Conservation (phyloP, 2,888 invertebrate species). For the Monoplex corrugatus region DNA sequence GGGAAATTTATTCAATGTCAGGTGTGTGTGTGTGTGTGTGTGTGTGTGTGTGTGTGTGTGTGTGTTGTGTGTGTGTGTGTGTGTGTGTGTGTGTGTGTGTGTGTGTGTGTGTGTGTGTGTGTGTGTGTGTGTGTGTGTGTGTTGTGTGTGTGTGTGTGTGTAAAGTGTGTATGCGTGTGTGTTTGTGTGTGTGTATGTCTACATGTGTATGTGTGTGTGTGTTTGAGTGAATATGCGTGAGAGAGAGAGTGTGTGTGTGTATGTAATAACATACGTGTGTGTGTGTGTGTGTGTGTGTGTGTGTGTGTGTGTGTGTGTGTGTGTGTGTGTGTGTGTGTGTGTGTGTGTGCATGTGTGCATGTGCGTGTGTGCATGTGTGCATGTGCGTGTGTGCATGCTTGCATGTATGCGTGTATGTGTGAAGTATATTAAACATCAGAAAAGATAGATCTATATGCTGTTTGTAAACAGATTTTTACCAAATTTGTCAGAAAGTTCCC, state of each 20-base stretch:
- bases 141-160: too few relatives aligned
- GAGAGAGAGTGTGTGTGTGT: background rate
- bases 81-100: slow-evolving; percentile 36
- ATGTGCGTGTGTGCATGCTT: background rate
- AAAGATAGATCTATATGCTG: background rate
- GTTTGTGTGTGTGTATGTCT: slow-evolving; percentile 32
- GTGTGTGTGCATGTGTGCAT: background rate
- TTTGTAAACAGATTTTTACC: background rate
- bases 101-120: background rate
- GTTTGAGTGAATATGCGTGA: background rate
- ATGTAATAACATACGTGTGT: too few relatives aligned
- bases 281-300: background rate
- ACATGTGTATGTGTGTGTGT: background rate
- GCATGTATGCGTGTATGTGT: background rate
- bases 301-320: slow-evolving; percentile 33
- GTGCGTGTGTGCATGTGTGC: background rate
- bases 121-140: too few relatives aligned
- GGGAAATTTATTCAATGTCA: too few relatives aligned
- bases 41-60: too few relatives aligned
- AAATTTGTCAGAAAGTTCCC: background rate
- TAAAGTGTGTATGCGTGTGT: background rate
- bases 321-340: slow-evolving; percentile 1
- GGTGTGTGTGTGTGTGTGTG: too few relatives aligned
- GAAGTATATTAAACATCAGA: background rate
- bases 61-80: slow-evolving; percentile 8